Conservation (phyloP, 2,797 vertebrate genomes). For the Neoniphon sammara region DNA sequence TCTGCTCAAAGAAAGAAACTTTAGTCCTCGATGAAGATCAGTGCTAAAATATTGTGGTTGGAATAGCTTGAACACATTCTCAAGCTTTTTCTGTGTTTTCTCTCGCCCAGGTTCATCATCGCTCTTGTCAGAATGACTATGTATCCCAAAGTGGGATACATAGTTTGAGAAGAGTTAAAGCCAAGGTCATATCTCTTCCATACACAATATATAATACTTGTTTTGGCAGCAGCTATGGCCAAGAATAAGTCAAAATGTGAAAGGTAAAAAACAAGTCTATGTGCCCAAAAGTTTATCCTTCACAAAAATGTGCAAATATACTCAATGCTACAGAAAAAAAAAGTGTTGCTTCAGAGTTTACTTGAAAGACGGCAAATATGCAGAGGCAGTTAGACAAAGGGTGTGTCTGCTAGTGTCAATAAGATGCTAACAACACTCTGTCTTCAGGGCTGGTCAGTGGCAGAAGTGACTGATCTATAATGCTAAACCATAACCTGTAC, state of each 20-base stretch:
- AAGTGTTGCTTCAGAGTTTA: not conserved
- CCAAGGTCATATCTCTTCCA: not conserved
- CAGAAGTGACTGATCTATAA: not conserved
- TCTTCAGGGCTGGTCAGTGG: not conserved
- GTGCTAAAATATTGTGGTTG: not conserved
- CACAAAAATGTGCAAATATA: not conserved
- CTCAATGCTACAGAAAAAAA: not conserved
- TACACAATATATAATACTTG: not conserved
- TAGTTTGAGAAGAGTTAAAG: not conserved
- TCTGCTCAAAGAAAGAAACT: not conserved
- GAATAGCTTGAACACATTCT: not conserved
- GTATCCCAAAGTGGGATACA: too few relatives aligned
- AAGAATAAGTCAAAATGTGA: not conserved
- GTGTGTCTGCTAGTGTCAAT: not conserved
- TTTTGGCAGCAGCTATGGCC: not conserved
- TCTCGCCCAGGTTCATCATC: not conserved
- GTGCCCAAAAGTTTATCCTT: not conserved
- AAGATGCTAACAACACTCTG: not conserved
- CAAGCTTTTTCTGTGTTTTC: not conserved
- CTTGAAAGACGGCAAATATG: conserved; percentile 13
- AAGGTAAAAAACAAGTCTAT: not conserved
- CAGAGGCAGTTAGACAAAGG: not conserved
- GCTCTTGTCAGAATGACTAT: not conserved
- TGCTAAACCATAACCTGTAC: not conserved
- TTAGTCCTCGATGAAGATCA: not conserved